Conservation (phyloP, 2,113 vertebrate species). For the Myiagra hebetior region DNA sequence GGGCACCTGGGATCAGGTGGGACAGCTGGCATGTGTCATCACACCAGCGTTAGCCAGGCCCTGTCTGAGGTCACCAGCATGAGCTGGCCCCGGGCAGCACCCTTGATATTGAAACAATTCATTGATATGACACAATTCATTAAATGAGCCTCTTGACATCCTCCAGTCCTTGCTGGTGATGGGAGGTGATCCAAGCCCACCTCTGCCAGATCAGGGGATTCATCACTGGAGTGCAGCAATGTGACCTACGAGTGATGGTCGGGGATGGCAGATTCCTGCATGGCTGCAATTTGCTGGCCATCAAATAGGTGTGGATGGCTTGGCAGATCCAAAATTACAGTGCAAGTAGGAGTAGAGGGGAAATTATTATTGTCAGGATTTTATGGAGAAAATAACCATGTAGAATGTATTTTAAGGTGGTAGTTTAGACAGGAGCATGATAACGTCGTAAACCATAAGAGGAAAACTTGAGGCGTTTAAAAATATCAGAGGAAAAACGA, state of each 20-base stretch:
- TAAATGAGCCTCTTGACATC: background rate
- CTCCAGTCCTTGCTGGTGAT: background rate
- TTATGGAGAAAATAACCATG: constrained; percentile 58
- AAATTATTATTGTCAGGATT: constrained; percentile 56
- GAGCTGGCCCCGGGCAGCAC: background rate
- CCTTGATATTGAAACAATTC: background rate
- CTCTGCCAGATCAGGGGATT: background rate
- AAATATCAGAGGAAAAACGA: background rate
- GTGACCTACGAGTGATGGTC: rapidly evolving
- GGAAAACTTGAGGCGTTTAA: constrained; percentile 38
- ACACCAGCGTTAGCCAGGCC: rapidly evolving
- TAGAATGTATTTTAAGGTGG: constrained; percentile 52
- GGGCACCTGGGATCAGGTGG: rapidly evolving
- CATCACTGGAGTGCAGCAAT: background rate
- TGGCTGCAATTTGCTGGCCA: background rate
- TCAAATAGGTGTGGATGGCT: background rate
- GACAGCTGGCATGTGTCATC: rapidly evolving
- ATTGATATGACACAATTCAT: background rate
- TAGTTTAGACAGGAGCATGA: constrained; percentile 52
- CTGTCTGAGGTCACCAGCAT: background rate
- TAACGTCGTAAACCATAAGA: constrained; percentile 55
- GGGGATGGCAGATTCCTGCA: background rate
- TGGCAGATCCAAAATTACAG: constrained; percentile 42
- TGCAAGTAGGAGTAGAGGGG: constrained; percentile 9
- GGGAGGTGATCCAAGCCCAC: background rate